Conservation (phyloP, 2,797 vertebrate genomes). For the Fistularia commersonii region DNA sequence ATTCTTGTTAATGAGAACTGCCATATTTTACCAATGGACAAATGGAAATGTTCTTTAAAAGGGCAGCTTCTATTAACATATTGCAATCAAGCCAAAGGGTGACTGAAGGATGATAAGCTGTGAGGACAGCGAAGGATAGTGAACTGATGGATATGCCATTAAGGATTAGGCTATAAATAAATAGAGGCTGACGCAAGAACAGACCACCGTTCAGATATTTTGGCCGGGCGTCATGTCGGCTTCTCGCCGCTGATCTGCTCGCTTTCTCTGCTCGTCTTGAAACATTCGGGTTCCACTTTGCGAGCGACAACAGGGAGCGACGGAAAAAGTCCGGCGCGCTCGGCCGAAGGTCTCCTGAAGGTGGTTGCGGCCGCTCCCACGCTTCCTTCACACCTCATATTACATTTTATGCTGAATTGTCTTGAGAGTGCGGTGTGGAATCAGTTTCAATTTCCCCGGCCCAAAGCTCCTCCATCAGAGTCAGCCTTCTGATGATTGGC, state of each 20-base stretch:
- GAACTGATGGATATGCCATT: slow-evolving; percentile 46
- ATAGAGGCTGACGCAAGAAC: slow-evolving; percentile 39
- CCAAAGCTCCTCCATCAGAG: slow-evolving; percentile 44
- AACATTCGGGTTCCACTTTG: slow-evolving; percentile 45
- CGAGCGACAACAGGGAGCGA: slow-evolving; percentile 45
- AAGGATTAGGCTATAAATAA: slow-evolving; percentile 26
- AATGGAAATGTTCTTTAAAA: slow-evolving; percentile 41
- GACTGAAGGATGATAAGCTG: slow-evolving; percentile 38
- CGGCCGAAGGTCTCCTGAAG: slow-evolving; percentile 64
- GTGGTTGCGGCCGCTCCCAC: slow-evolving; percentile 49
- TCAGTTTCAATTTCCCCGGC: slow-evolving; percentile 68
- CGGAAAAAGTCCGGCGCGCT: slow-evolving; percentile 31
- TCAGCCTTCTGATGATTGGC: slow-evolving; percentile 50
- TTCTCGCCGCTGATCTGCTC: slow-evolving; percentile 28
- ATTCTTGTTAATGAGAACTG: too few relatives aligned
- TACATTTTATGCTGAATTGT: slow-evolving; percentile 66
- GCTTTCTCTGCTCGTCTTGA: slow-evolving; percentile 19
- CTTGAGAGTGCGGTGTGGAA: slow-evolving; percentile 66
- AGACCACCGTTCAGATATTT: background rate
- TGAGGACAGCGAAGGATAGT: slow-evolving; percentile 15
- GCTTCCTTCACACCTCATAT: slow-evolving; percentile 49
- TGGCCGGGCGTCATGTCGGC: too few relatives aligned
- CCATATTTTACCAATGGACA: slow-evolving; percentile 10
- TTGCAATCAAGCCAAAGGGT: slow-evolving; percentile 37
- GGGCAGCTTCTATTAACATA: slow-evolving; percentile 52